Evolutionary conservation across 2,888 invertebrate species (phyloP), one percentile per base, ranked within the genome.

Genomic region (Augochlorella aurata): DNA sequence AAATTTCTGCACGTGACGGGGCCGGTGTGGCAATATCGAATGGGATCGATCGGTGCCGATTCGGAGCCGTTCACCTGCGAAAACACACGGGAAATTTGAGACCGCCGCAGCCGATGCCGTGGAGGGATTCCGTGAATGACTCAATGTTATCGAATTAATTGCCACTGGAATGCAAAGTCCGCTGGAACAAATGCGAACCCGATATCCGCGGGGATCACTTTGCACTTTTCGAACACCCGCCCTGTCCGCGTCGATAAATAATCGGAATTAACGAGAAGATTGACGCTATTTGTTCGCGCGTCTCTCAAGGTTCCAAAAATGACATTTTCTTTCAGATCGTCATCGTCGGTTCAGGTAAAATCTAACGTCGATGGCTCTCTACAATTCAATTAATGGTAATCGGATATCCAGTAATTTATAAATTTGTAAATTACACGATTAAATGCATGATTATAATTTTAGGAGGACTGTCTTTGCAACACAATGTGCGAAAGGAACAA

Each of bases 71-170:
- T 77, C 80, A 68, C 67, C 76, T 77, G 72, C 67, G 61, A 80
- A 21, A 80, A 68, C 72, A 54, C 70, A 83, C 76, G 58, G 79
- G 81, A 83, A 81, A 83, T 83, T 81, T 38, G 82, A 82, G 82
- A 77, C 70, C 66, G 54, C 21, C 38, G 38, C 38, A 38, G 38
- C 38, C 58, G 73, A 21, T 66, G 72, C 66, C 67, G 49, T 54
- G 47, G 50, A 66, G 74, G n/a, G 47, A 72, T 71, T 58, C 58
- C 68, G 52, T n/a, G 21, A 66, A 73, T 47, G 74, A 79, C 77
- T 82, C 82, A 79, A 84, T 84, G 82, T 79, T 84, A 84, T 82
- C 78, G 79, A 82, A 84, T 84, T 84, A 82, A 82, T 82, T 83
- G 82, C 74, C 68, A 75, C 38, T 76, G 79, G 74, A 82, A 84